A percentile compares a stretch with the other conserved stretches of the same genome.
These are phyloP conservation scores for Phaetusa simplex DNA, from an alignment of 2,113 vertebrate species.

Conservation along the genomic window DNA sequence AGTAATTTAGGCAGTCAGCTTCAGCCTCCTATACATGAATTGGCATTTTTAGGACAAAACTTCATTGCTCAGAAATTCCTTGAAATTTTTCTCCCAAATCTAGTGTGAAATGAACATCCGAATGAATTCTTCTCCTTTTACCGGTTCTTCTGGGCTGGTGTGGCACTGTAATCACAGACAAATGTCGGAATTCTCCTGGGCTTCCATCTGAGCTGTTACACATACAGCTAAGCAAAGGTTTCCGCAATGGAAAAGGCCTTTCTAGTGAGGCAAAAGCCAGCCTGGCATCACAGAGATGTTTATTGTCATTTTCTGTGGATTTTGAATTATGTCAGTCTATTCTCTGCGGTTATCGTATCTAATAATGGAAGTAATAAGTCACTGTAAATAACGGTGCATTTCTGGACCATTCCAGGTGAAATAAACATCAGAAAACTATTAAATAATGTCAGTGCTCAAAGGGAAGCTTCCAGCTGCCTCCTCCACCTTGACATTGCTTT, in stretches of 20 bases:
- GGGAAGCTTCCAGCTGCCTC: background rate
- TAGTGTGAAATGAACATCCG: background rate
- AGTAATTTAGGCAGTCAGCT: background rate
- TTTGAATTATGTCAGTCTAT: constrained; percentile 47
- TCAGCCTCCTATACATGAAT: background rate
- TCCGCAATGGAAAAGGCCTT: background rate
- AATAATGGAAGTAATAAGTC: constrained; percentile 28
- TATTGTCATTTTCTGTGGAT: constrained; percentile 13
- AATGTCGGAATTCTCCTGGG: background rate
- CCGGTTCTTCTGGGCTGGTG: background rate
- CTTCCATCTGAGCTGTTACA: background rate
- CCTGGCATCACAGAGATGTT: background rate
- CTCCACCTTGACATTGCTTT: background rate
- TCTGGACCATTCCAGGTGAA: background rate
- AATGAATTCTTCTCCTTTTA: background rate
- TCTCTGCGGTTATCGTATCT: background rate
- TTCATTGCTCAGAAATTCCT: background rate
- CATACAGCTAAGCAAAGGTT: background rate
- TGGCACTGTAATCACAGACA: background rate
- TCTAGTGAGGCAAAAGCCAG: background rate
- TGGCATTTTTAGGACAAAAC: background rate
- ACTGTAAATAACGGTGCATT: background rate
- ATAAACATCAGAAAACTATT: background rate
- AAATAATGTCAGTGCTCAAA: background rate
- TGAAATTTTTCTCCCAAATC: background rate